Conservation (phyloP, 1,140 invertebrate species). For the Danaus plexippus region DNA sequence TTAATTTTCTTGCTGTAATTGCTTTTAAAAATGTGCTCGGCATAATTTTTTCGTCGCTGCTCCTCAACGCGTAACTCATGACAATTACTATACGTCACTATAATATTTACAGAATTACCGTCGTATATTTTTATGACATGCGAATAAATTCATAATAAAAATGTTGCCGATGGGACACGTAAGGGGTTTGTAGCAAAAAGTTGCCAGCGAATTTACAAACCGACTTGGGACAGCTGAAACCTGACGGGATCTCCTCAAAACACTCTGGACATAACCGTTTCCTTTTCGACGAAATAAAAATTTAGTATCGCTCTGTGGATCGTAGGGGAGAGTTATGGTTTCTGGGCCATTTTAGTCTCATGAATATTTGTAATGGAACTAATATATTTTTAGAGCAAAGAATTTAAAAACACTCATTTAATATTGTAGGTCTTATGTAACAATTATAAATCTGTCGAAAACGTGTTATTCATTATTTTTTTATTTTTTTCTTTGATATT, state of each 20-base stretch:
- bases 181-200: conserved; percentile 15
- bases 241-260: conserved; percentile 31
- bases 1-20: conserved; percentile 4
- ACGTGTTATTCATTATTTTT: too few relatives aligned
- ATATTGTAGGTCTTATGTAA: too few relatives aligned
- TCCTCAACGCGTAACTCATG: too few relatives aligned
- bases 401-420: too few relatives aligned
- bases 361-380: background rate
- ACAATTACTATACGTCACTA: background rate
- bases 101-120: background rate
- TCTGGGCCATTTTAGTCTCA: conserved; percentile 6
- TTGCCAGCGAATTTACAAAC: conserved; percentile 32
- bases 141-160: conserved; percentile 3
- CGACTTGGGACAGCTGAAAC: conserved; percentile 21
- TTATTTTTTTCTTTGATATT: conserved; percentile 6
- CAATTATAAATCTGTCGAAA: too few relatives aligned
- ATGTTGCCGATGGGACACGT: conserved; percentile 7
- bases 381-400: too few relatives aligned
- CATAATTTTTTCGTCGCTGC: too few relatives aligned
- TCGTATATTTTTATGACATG: conserved; percentile 3
- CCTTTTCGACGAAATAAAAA: conserved; percentile 46
- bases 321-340: conserved; percentile 31
- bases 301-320: conserved; percentile 43
- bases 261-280: conserved; percentile 52
- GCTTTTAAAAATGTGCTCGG: background rate